A percentile compares a stretch with the other conserved stretches of the same genome.
These are phyloP conservation scores for Formica exsecta DNA, from an alignment of 1,140 invertebrate species.

Conservation along the genomic window DNA sequence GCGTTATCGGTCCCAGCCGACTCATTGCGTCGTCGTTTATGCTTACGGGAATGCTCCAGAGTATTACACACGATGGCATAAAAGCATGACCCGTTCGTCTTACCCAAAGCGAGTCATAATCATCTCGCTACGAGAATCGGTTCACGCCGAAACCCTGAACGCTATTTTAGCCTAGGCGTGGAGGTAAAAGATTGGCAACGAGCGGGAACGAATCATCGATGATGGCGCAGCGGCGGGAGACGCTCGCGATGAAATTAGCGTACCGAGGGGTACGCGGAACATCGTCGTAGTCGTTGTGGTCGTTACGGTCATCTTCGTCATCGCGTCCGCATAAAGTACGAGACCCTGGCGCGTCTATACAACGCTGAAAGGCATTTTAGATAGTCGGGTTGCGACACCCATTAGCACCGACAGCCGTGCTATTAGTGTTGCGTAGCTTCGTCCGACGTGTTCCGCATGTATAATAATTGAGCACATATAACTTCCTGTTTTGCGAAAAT, in stretches of 20 bases:
- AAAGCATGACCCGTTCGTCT: neutral
- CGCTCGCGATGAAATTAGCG: slow-evolving; percentile 74
- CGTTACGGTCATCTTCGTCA: slow-evolving; percentile 29
- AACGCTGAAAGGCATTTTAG: slow-evolving; percentile 82
- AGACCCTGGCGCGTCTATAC: slow-evolving; percentile 64
- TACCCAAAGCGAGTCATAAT: slow-evolving; percentile 41
- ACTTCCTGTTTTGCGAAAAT: slow-evolving; percentile 52
- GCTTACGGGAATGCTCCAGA: slow-evolving; percentile 11
- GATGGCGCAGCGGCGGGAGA: slow-evolving; percentile 58
- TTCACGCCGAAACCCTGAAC: slow-evolving; percentile 68
- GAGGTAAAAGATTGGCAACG: slow-evolving; percentile 75
- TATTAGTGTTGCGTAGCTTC: slow-evolving; percentile 77
- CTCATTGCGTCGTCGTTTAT: slow-evolving; percentile 23
- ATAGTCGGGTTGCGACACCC: slow-evolving; percentile 80
- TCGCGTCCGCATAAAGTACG: slow-evolving; percentile 34
- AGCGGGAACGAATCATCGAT: slow-evolving; percentile 67
- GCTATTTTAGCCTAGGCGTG: slow-evolving; percentile 60
- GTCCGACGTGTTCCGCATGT: slow-evolving; percentile 21
- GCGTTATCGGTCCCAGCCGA: slow-evolving; percentile 56
- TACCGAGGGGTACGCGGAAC: slow-evolving; percentile 59
- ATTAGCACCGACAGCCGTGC: slow-evolving; percentile 80
- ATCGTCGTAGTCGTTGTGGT: slow-evolving; percentile 52
- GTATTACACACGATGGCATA: neutral
- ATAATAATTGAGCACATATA: neutral
- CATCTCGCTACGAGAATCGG: slow-evolving; percentile 26